Evolutionary conservation across 2,797 vertebrate genomes (phyloP), one percentile per base, ranked within the genome.

Genomic region (Lagocephalus sceleratus): DNA sequence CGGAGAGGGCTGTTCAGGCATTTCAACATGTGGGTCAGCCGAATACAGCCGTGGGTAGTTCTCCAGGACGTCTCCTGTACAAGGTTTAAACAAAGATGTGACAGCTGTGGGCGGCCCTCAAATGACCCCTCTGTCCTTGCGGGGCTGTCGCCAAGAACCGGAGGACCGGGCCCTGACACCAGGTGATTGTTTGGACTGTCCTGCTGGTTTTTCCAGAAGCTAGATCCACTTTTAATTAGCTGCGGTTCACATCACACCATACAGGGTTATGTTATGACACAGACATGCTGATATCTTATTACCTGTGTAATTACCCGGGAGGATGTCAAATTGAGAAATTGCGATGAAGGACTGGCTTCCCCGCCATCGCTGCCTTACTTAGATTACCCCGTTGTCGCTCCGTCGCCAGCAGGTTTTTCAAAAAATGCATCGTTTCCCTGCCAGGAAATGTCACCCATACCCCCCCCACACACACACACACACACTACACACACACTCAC

Each of bases 51-150:
- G 12, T 56, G 9, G 9, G 6, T n/a, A 5, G n/a, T 40, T 40
- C 15, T n/a, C n/a, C 29, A 12, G 6, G 12, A 5, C 59, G 42
- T 57, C 20, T 41, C 38, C 22, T 19, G 45, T 46, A 3, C 61
- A 61, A 58, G 35, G 55, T 60, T 2, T 19, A 10, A 60, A 52
- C 20, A 23, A 20, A 60, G 55, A 57, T 72, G 59, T 44, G 68
- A 78, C 76, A 76, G 71, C 66, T 73, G 71, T 22, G 54, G 49
- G 35, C 26, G 9, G 61, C 38, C 63, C 60, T 54, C 32, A 32
- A 60, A 63, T 65, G 70, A 71, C 76, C 66, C 58, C 51, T 78
- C 54, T 62, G 80, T 79, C 83, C 83, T 83, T 85, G 73, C 69
- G 57, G 63, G 20, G 6, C 8, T 49, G 45, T 47, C 73, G 74